These are phyloP conservation scores for Keiferia lycopersicella DNA, from an alignment of 2,888 invertebrate species.

Conservation along the genomic window DNA sequence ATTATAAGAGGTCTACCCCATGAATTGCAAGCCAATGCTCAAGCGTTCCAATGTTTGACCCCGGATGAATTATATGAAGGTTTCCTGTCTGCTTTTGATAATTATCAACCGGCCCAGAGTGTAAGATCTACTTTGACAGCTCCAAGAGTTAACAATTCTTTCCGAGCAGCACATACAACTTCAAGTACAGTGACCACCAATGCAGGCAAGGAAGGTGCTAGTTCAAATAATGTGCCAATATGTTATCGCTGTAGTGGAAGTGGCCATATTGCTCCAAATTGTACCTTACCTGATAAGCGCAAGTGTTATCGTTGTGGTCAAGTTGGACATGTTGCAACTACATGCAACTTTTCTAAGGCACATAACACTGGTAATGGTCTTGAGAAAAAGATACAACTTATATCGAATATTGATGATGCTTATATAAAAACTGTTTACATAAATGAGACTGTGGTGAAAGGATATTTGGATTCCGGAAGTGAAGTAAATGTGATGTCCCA, in stretches of 20 bases:
- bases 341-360: neutral
- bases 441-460: conserved; percentile 30
- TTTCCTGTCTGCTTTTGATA: conserved; percentile 3
- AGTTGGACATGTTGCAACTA: conserved; percentile 3
- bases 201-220: neutral
- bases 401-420: too few relatives aligned
- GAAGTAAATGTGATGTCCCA: conserved; percentile 3
- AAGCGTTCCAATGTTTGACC: too few relatives aligned
- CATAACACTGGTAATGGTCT: too few relatives aligned
- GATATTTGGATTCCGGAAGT: neutral
- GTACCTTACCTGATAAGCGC: conserved; percentile 18
- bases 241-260: conserved; percentile 15
- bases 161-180: too few relatives aligned
- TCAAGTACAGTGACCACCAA: too few relatives aligned
- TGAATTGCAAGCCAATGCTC: too few relatives aligned
- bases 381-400: too few relatives aligned
- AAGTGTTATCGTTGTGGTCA: conserved; percentile 19
- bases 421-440: neutral
- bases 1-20: too few relatives aligned
- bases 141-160: neutral
- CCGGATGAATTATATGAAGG: conserved; percentile 9
- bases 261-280: conserved; percentile 13
- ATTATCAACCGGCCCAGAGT: neutral
- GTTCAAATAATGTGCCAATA: neutral
- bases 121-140: neutral